phyloP scores from a whole-genome alignment of 2,113 vertebrate genomes.

The Labrus mixtus region DNA sequence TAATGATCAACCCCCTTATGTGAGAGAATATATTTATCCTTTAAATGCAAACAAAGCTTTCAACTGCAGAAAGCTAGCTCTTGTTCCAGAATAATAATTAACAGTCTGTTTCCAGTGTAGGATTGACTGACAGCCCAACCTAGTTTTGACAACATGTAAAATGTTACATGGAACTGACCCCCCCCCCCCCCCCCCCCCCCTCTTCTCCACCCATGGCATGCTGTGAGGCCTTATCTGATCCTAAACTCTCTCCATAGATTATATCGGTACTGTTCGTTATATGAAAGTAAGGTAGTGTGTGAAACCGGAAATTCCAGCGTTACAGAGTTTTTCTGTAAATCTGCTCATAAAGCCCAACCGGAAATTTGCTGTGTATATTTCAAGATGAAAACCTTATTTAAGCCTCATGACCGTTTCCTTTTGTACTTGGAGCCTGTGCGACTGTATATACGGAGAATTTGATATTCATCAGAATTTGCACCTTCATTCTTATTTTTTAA shows the following conservation, averaged over 20 bases:
- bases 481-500: constrained; percentile 74
- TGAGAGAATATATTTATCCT: constrained; percentile 20
- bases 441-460: constrained; percentile 74
- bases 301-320: constrained; percentile 52
- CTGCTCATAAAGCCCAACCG: constrained; percentile 36
- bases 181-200: neutral
- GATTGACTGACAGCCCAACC: constrained; percentile 52
- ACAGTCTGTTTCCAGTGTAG: constrained; percentile 41
- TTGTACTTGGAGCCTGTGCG: constrained; percentile 71
- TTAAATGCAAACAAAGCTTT: constrained; percentile 21
- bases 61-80: neutral
- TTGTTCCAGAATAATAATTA: constrained; percentile 11
- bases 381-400: constrained; percentile 56
- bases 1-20: constrained; percentile 5
- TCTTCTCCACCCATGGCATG: constrained; percentile 56
- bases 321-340: constrained; percentile 44
- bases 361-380: constrained; percentile 12
- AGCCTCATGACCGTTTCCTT: constrained; percentile 62
- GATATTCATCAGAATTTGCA: constrained; percentile 73
- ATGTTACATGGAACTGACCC: constrained; percentile 39
- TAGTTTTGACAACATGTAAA: constrained; percentile 65
- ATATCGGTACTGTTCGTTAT: constrained; percentile 59
- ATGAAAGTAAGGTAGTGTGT: constrained; percentile 44
- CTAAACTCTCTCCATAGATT: constrained; percentile 32
- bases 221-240: constrained; percentile 53